These are phyloP conservation scores for Otus sunia DNA, from an alignment of 2,113 vertebrate genomes.

Conservation along the genomic window DNA sequence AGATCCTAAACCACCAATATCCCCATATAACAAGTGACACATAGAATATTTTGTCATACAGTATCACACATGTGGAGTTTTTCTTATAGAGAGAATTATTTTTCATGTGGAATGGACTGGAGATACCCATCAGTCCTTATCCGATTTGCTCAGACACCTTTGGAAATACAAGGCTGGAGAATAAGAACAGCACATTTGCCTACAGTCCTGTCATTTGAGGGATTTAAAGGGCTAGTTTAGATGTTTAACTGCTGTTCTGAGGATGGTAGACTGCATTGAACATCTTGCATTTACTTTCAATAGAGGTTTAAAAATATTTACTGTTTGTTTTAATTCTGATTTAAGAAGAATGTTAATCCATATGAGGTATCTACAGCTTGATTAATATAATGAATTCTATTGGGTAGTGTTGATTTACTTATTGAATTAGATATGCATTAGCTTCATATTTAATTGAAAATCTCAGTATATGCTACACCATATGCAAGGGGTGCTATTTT, in stretches of 20 bases:
- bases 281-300: not conserved
- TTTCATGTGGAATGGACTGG: not conserved
- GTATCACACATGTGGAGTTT: not conserved
- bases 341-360: not conserved
- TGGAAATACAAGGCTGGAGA: not conserved
- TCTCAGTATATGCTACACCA: not conserved
- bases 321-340: not conserved
- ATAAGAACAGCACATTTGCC: not conserved
- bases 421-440: not conserved
- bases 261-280: not conserved
- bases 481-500: not conserved
- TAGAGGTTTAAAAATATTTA: not conserved
- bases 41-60: not conserved
- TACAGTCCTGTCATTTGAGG: not conserved
- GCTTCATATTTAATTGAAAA: not conserved
- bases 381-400: not conserved
- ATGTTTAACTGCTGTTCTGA: not conserved
- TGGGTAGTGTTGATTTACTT: not conserved
- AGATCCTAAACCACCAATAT: not conserved
- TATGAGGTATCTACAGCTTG: not conserved
- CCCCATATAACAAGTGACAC: not conserved
- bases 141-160: not conserved
- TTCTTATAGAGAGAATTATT: not conserved
- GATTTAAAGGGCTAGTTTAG: not conserved
- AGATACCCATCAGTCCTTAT: not conserved